Conservation (phyloP, 1,140 invertebrate genomes). For the Anagrus nilaparvatae region DNA sequence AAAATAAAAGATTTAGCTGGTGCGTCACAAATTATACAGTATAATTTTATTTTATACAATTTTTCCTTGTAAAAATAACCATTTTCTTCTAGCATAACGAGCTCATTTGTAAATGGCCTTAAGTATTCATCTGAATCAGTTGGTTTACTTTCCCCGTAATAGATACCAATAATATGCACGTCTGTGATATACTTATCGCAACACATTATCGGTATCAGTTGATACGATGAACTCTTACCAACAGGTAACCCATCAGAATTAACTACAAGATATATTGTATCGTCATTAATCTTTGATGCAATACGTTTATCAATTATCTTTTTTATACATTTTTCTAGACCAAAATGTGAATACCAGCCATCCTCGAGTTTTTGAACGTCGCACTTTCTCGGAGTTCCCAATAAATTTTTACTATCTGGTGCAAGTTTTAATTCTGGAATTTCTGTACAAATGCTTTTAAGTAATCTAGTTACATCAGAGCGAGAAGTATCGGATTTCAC, state of each 20-base stretch:
- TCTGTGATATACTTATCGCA: conserved; percentile 6
- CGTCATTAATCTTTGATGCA: neutral
- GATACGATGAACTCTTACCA: conserved; percentile 7
- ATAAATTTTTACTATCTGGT: too few species aligned
- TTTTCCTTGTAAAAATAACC: conserved; percentile 10
- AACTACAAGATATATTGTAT: conserved; percentile 5
- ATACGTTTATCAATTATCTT: neutral
- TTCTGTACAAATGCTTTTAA: too few species aligned
- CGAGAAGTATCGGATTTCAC: too few species aligned
- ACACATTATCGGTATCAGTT: conserved; percentile 23
- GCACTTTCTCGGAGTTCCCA: too few species aligned
- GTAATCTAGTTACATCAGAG: too few species aligned
- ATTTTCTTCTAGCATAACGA: conserved; percentile 10
- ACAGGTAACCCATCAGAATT: conserved; percentile 19
- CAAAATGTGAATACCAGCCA: conserved; percentile 13
- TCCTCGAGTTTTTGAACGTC: too few species aligned
- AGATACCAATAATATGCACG: conserved; percentile 19
- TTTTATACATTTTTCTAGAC: conserved; percentile 6
- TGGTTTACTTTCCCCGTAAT: conserved; percentile 18
- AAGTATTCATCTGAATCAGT: conserved; percentile 14
- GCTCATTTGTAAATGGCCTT: conserved; percentile 16
- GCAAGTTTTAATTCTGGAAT: too few species aligned
- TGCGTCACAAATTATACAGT: conserved; percentile 18
- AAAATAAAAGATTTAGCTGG: conserved; percentile 20
- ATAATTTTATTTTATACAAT: conserved; percentile 11